A percentile compares a stretch with the other conserved stretches of the same genome.
Conservation (phyloP, 2,888 invertebrate species). For the Cephus spinipes region DNA sequence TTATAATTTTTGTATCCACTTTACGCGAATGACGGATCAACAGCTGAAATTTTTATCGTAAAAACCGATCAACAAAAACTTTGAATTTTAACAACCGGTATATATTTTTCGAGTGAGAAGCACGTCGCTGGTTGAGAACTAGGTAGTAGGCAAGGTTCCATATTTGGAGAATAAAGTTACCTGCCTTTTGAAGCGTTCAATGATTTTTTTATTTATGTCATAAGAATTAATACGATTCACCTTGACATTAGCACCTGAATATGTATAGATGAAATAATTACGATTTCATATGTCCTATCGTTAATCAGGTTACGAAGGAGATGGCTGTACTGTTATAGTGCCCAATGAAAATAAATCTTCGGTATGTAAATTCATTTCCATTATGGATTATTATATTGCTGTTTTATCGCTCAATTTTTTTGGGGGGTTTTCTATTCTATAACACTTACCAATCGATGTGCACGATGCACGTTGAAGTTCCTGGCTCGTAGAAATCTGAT, state of each 20-base stretch:
- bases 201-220: background rate
- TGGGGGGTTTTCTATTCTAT: background rate
- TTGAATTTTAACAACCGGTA: too few species aligned
- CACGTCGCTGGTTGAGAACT: too few species aligned
- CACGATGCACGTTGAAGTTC: slow-evolving; percentile 77
- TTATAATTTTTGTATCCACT: too few species aligned
- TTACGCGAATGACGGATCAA: too few species aligned
- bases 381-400: background rate
- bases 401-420: background rate
- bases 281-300: background rate
- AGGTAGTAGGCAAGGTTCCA: too few species aligned
- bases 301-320: background rate
- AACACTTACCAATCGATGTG: slow-evolving; percentile 79
- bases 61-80: too few species aligned
- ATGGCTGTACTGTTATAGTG: background rate
- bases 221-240: background rate
- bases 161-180: too few species aligned
- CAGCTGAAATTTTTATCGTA: too few species aligned
- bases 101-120: too few species aligned
- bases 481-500: slow-evolving; percentile 81
- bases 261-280: background rate
- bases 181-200: too few species aligned
- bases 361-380: background rate
- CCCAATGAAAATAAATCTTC: background rate
- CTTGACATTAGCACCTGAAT: background rate